These are phyloP conservation scores for Leucophenga maculata DNA, from an alignment of 2,888 invertebrate genomes.

Conservation along the genomic window DNA sequence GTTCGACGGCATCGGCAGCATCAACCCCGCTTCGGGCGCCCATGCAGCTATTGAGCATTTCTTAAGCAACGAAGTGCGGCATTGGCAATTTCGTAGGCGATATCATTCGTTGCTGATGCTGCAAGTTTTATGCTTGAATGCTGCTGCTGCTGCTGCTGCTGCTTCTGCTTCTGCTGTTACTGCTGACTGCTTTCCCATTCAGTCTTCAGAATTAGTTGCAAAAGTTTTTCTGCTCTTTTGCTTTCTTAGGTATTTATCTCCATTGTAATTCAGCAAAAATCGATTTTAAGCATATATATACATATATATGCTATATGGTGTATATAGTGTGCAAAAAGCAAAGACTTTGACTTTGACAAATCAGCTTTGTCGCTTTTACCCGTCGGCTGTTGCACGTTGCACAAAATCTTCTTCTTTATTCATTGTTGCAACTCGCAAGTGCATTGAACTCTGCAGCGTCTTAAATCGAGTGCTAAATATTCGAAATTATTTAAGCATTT, in stretches of 20 bases:
- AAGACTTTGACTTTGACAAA: background rate
- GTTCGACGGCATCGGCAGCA: too few relatives aligned
- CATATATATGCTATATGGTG: background rate
- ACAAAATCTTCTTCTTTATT: too few relatives aligned
- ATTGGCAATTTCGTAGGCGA: background rate
- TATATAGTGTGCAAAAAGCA: background rate
- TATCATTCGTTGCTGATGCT: constrained; percentile 10
- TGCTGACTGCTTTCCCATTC: background rate
- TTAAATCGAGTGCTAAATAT: too few relatives aligned
- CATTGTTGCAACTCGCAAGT: background rate
- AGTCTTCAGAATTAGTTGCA: background rate
- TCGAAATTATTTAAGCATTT: too few relatives aligned
- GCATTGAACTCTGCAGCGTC: background rate
- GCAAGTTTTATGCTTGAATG: constrained; percentile 2
- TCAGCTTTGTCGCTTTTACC: background rate
- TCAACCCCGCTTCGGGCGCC: background rate
- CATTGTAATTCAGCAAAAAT: background rate
- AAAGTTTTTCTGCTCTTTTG: constrained; percentile 12
- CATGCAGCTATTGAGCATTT: background rate
- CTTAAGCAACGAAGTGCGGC: background rate
- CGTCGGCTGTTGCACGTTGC: too few relatives aligned
- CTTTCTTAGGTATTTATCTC: constrained; percentile 1
- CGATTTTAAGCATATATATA: background rate
- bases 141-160: too few relatives aligned
- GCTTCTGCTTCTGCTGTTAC: background rate